Evolutionary conservation across 2,888 invertebrate species (phyloP), one percentile per base, ranked within the genome.

Genomic region (Tholera decimalis): DNA sequence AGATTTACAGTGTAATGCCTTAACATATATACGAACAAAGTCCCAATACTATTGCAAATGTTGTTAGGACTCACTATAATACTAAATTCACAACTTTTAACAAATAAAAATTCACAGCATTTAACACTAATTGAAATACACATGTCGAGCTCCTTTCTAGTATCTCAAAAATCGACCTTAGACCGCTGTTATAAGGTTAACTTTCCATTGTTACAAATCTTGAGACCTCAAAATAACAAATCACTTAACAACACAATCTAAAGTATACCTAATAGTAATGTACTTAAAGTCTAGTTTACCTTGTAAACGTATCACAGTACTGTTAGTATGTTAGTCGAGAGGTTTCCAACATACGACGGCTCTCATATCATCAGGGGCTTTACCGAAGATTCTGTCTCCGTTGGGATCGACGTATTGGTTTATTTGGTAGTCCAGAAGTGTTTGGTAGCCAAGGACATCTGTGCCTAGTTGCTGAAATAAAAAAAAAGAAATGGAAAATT

Each of bases 281-380:
- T 0, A 0, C 0, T 7, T 66, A 41, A 24, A 55, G 41, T 46
- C 37, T 62, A 46, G 11, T 43, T 62, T 56, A 55, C 33, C 26
- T 54, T 72, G 24, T 39, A 49, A 43, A 49, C 22, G 9, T 55
- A 58, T 74, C 49, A 74, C 66, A 75, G 46, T 43, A n/a, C n/a
- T n/a, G n/a, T n/a, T n/a, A n/a, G n/a, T n/a, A n/a, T n/a, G 2
- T 75, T 83, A 93, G 28, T 93, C 90, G 0, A 93, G 77, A 5
- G 95, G 92, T 91, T 98, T 98, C 97, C 98, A 98, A 81, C 98
- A 97, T 2, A 98, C 98, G 59, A 98, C 92, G 0, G 97, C 98
- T 82, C 97, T 92, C 93, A 98, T 98, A 28, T 96, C 96, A 83
- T 98, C 97, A 0, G 97, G 97, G 0, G 98, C 98, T 56, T 96